phyloP scores from a whole-genome alignment of 2,113 vertebrate genomes.

The Vidua chalybeata region DNA sequence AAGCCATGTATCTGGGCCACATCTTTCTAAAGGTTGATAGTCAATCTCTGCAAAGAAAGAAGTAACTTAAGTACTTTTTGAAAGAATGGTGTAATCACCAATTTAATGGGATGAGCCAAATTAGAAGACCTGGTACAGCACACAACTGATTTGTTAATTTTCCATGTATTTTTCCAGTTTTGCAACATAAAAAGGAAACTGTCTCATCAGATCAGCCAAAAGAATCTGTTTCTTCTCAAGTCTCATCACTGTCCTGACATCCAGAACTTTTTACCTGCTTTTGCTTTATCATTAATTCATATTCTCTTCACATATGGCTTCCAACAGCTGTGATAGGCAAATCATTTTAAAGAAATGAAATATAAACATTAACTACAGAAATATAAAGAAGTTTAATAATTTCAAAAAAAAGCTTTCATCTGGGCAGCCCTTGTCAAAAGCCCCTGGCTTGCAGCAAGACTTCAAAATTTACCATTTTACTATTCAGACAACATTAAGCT shows the following conservation, averaged over 20 bases:
- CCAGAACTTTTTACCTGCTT: neutral
- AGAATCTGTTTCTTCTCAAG: neutral
- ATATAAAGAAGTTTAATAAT: neutral
- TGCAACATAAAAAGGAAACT: neutral
- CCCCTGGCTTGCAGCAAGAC: neutral
- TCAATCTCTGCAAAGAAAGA: neutral
- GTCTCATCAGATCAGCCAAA: neutral
- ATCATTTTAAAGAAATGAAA: neutral
- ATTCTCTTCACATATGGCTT: neutral
- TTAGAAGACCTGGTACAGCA: neutral
- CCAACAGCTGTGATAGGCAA: neutral
- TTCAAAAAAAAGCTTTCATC: neutral
- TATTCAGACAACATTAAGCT: conserved; percentile 46
- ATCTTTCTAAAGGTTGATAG: neutral
- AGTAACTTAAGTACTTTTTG: neutral
- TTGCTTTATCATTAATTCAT: neutral
- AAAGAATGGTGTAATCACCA: neutral
- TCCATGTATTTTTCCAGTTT: neutral
- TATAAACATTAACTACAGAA: conserved; percentile 2
- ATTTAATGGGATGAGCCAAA: neutral
- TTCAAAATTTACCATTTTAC: conserved; percentile 24
- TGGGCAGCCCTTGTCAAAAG: neutral
- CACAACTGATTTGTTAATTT: neutral
- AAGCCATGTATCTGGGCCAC: neutral
- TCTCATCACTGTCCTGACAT: neutral